Percentiles rank a stretch among this genome's conserved stretches.
These are phyloP conservation scores for Liasis olivaceus DNA, from an alignment of 2,797 vertebrate species.

Conservation along the genomic window DNA sequence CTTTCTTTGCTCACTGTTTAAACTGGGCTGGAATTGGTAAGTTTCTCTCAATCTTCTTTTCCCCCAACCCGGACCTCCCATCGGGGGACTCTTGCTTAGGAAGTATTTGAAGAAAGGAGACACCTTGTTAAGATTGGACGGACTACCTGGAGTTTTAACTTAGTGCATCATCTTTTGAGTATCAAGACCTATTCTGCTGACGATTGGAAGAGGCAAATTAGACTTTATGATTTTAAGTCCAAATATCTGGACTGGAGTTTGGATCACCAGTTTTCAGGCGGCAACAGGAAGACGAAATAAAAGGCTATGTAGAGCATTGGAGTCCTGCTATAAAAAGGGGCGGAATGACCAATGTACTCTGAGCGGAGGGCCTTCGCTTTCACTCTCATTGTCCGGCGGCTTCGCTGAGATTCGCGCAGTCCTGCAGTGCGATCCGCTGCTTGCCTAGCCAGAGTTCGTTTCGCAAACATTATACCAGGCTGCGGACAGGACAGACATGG, in stretches of 20 bases:
- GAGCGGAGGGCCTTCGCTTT: neutral
- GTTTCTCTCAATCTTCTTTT: neutral
- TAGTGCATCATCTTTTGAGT: neutral
- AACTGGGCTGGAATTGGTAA: neutral
- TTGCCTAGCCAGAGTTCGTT: neutral
- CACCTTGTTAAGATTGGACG: neutral
- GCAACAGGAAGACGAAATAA: neutral
- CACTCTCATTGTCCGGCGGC: neutral
- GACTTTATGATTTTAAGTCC: neutral
- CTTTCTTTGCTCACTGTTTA: neutral
- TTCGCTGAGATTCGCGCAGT: neutral
- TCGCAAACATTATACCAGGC: neutral
- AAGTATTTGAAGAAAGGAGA: neutral
- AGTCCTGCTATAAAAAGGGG: neutral
- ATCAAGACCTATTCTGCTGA: neutral
- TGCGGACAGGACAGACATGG: neutral
- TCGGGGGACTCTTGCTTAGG: neutral
- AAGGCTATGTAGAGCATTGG: neutral
- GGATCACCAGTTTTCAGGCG: neutral
- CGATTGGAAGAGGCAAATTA: neutral
- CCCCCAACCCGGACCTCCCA: neutral
- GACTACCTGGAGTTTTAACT: neutral
- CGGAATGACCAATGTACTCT: neutral
- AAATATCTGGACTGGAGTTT: neutral
- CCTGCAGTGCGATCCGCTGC: neutral